Base-by-base conservation (phyloP, 2,888 invertebrate genomes). In the Strigamia transsilvanica region DNA sequence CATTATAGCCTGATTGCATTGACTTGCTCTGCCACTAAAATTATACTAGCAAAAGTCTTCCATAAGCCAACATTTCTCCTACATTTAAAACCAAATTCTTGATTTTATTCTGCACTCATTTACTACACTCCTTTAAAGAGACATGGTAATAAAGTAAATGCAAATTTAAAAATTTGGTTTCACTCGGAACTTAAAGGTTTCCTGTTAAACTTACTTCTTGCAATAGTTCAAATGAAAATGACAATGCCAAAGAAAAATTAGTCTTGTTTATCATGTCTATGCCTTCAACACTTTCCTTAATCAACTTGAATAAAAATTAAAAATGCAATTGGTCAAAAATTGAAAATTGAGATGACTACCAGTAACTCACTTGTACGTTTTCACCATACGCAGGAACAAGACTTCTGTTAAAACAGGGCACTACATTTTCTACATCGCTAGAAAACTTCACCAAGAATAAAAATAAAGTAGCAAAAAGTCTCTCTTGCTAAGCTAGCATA, bases 1-100 rank as follows among this genome's bases (percentile, higher is more conserved):
- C 98, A 99, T 98, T 86, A 99, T 98, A 41, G 98, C 98, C 90
- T 98, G 94, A 90, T 99, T 99, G 87, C 99, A 99, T 87, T 97
- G 95, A 86, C 95, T 94, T 5, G 96, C 96, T 86, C 92, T 93
- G 79, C 90, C 90, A 84, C 91, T 91, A 38, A 88, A 27, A 89
- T 91, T 90, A 84, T 91, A 91, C 86, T 90, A 84, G 23, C 5
- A 84, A 80, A 80, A 80, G 7, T 6, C 9, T 56, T 18, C 6
- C 10, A 32, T 78, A 41, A 38, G 12, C 7, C 34, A 78, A 38
- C 32, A 78, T 41, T 15, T 42, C 15, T 2, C 2, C 15, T 42
- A n/a, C n/a, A n/a, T n/a, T n/a, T n/a, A 46, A 46, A 46, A 46
- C 46, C n/a, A 46, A 46, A 46, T 46, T 46, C 1, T 46, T n/a